Percentiles rank a stretch among this genome's conserved stretches.
phyloP scores from a whole-genome alignment of 2,113 vertebrate species.

The Epinephelus lanceolatus region DNA sequence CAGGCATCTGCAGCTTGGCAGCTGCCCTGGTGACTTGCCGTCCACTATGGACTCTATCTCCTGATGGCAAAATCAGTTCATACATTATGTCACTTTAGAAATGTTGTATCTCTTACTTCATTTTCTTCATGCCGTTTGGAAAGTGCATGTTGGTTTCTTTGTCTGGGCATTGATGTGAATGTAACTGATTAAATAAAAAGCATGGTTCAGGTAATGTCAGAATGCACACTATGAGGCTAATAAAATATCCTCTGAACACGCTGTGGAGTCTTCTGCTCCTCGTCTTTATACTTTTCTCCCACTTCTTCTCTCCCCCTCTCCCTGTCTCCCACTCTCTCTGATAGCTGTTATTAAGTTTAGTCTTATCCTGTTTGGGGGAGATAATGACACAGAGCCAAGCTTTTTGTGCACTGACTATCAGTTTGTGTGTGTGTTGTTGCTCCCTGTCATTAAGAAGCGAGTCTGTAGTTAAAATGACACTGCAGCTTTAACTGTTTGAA shows the following conservation, averaged over 20 bases:
- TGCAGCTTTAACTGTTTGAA: constrained; percentile 9
- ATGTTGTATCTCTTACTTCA: too few species aligned
- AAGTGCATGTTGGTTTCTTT: background rate
- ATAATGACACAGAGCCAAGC: constrained; percentile 34
- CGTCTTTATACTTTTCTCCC: background rate
- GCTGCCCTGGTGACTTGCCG: too few species aligned
- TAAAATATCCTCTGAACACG: background rate
- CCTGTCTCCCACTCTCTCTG: background rate
- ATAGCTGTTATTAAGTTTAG: constrained; percentile 61
- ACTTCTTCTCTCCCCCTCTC: background rate
- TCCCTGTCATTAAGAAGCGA: constrained; percentile 58
- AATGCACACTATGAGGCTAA: background rate
- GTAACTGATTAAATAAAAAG: background rate
- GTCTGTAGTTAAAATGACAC: constrained; percentile 34
- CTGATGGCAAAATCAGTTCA: too few species aligned
- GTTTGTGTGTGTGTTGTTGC: constrained; percentile 14
- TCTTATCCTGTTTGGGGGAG: constrained; percentile 21
- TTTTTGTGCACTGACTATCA: background rate
- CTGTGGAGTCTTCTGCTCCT: background rate
- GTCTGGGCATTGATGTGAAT: background rate
- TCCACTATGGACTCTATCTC: too few species aligned
- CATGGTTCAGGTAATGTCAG: too few species aligned
- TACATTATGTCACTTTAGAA: too few species aligned
- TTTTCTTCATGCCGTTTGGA: too few species aligned
- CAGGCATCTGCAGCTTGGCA: too few species aligned